Conservation (phyloP, 2,113 vertebrate genomes). For the Cochlearius cochlearius region DNA sequence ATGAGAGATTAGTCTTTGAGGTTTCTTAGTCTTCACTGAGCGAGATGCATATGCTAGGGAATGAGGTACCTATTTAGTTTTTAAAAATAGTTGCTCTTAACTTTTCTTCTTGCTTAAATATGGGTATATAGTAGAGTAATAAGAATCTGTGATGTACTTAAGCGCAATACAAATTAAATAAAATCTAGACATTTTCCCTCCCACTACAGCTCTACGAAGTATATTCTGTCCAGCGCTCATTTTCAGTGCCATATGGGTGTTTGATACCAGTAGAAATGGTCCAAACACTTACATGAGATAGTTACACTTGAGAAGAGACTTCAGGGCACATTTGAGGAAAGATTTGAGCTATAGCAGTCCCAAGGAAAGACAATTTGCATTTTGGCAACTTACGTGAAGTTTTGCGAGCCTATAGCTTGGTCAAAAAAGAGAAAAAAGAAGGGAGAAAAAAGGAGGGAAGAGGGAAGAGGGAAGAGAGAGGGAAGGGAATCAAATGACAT, state of each 20-base stretch:
- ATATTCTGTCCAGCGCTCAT: neutral
- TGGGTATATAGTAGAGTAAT: neutral
- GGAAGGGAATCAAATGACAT: neutral
- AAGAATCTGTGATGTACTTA: neutral
- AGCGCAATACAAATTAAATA: neutral
- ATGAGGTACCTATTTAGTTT: conserved; percentile 10
- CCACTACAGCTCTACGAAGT: neutral
- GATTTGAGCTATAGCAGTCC: neutral
- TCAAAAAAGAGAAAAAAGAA: neutral
- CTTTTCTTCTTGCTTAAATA: neutral
- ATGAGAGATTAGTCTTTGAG: conserved; percentile 29
- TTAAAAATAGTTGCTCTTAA: neutral
- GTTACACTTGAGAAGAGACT: neutral
- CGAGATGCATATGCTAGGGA: neutral
- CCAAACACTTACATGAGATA: conserved; percentile 4
- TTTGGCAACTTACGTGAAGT: conserved; percentile 29
- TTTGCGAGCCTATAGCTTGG: conserved; percentile 6
- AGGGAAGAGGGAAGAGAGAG: neutral
- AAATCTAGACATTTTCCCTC: neutral
- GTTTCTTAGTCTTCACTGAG: conserved; percentile 5
- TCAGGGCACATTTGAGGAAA: neutral
- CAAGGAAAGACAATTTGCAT: conserved; percentile 27
- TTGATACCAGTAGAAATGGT: conserved; percentile 19
- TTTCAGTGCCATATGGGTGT: conserved; percentile 50
- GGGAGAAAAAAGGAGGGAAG: neutral